Base-by-base conservation (phyloP, 2,888 invertebrate species). In the Eumacrocentrus americanus region DNA sequence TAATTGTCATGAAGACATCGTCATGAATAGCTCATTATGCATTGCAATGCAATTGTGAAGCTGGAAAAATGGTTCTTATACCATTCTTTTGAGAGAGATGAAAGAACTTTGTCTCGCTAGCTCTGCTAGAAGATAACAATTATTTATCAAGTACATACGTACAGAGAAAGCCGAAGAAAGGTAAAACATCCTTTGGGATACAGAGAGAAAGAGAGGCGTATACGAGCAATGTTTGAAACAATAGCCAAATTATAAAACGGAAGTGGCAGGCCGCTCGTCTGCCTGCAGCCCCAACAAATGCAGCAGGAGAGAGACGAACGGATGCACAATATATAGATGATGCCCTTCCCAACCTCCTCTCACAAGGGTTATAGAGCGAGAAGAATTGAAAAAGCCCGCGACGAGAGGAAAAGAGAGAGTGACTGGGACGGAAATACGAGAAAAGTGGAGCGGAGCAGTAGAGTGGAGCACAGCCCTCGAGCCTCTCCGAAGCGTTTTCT, bases 231-330 rank as follows among this genome's bases (percentile, higher is more conserved):
- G n/a, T n/a, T n/a, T n/a, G n/a, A n/a, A 65, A 63, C 65, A 65
- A 65, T 65, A 54, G 58, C 47, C 55, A 58, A 63, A 63, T 65
- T 61, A 58, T 55, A 25, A 52, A 34, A 57, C 48, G 53, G 55
- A 42, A 60, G 62, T 37, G 60, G 20, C 42, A n/a, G 47, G 56
- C 29, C 23, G 46, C 44, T 58, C 47, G 48, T 48, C 23, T 34
- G 12, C 20, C 25, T 29, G 34, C 12, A 25, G 16, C n/a, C n/a
- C 48, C 16, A 12, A 48, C 48, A 23, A 25, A 44, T 34, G 7
- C 54, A 34, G 44, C 54, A 5, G 25, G 25, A 7, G 14, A 12
- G 18, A 48, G 23, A 52, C 40, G 52, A 38, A 25, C 40, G 38
- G 14, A 22, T 20, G 40, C 37, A n/a, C n/a, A n/a, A n/a, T n/a